phyloP scores from a whole-genome alignment of 1,140 invertebrate genomes.

The Diabrotica virgifera region DNA sequence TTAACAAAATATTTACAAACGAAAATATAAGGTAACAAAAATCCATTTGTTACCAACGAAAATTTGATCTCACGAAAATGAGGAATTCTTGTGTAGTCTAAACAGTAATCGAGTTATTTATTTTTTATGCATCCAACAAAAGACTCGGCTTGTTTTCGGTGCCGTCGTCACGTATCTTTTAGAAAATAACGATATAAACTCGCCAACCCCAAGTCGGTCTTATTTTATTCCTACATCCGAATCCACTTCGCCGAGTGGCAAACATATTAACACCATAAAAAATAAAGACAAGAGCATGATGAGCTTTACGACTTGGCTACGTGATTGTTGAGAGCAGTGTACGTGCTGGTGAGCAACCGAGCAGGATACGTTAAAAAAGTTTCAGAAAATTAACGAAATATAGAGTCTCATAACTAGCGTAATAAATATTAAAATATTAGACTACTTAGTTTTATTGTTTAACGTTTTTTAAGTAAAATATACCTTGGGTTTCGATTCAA shows the following conservation, averaged over 20 bases:
- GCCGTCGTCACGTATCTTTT: not conserved
- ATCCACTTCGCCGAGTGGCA: not conserved
- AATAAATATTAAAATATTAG: too few species aligned
- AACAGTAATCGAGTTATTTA: too few species aligned
- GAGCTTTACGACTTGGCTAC: conserved; percentile 1
- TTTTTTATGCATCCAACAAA: too few species aligned
- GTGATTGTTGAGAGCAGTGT: not conserved
- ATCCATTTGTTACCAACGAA: too few species aligned
- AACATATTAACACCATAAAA: conserved; percentile 3
- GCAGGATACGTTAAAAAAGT: not conserved
- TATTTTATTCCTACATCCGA: not conserved
- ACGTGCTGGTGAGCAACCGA: not conserved
- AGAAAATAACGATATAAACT: not conserved
- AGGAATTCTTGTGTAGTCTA: too few species aligned
- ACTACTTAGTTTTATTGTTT: too few species aligned
- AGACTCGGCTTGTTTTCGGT: not conserved
- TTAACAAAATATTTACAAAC: too few species aligned
- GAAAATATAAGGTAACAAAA: too few species aligned
- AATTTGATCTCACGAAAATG: too few species aligned
- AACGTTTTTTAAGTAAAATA: too few species aligned
- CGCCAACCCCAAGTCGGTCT: not conserved
- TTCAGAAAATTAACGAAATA: not conserved
- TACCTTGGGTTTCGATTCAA: too few species aligned
- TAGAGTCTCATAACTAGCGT: too few species aligned
- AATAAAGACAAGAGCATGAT: conserved; percentile 1